Evolutionary conservation across 2,888 invertebrate species (phyloP), one percentile per base, ranked within the genome.

Genomic region (Prosopocoilus inquinatus): DNA sequence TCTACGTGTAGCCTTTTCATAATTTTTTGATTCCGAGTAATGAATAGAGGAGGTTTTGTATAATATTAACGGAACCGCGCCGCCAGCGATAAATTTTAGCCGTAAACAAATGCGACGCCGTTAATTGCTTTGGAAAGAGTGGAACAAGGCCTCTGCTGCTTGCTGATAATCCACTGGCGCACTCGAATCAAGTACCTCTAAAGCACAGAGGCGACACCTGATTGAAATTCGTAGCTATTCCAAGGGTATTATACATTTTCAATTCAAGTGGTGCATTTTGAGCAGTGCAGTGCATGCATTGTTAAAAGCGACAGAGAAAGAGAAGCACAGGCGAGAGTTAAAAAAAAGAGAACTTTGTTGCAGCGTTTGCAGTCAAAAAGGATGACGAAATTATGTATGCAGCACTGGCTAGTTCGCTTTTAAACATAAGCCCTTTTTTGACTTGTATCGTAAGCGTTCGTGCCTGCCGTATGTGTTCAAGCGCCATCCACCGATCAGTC

Each of bases 151-250:
- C 7, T 11, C 20, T 34, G 16, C 28, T 47, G 32, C 28, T 3
- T 16, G 28, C 28, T 33, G n/a, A 28, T 20, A 33, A 46, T n/a
- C 12, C 32, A n/a, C n/a, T n/a, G 46, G 46, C 46, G n/a, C 9
- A 39, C 46, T 33, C 46, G 39, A 50, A 41, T 50, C 50, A 28
- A 50, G 13, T 35, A 32, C 50, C 15, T 9, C 41, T 13, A 41
- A 16, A 9, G 12, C 61, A 50, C 9, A 38, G 51, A 55, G 54
- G 55, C 51, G 60, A 63, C 63, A 63, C 62, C 63, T 62, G 62
- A 65, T 60, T 65, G 65, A 65, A 65, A 62, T 63, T 62, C 64
- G 61, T 55, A 59, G 61, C 58, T 53, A 57, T 55, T 57, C 54
- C 57, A 60, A 57, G 53, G 43, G 54, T 51, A 56, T 54, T 61